Evolutionary conservation across 1,140 invertebrate species (phyloP).

Genomic region (Lineus longissimus): DNA sequence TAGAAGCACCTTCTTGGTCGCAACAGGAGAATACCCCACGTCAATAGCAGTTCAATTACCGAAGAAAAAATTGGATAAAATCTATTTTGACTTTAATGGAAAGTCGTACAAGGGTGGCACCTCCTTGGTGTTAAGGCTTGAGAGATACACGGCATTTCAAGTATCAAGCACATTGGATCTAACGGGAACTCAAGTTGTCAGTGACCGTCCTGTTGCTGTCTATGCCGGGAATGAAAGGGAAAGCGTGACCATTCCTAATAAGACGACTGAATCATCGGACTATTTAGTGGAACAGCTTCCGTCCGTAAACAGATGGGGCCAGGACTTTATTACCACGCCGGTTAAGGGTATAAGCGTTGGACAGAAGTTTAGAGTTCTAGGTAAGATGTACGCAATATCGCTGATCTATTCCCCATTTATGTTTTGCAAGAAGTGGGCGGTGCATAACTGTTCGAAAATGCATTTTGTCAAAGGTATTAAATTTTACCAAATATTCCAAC

Average conservation of each 20-base stretch:
- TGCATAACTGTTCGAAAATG: too few relatives aligned
- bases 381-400: background rate
- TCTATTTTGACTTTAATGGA: conserved; percentile 16
- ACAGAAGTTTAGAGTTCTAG: conserved; percentile 31
- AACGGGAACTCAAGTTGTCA: conserved; percentile 28
- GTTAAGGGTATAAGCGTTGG: conserved; percentile 27
- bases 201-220: conserved; percentile 29
- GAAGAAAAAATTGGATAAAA: background rate
- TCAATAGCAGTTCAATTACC: conserved; percentile 17
- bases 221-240: conserved; percentile 33
- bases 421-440: too few relatives aligned
- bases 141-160: conserved; percentile 30
- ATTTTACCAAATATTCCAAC: too few relatives aligned
- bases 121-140: conserved; percentile 16
- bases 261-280: conserved; percentile 20
- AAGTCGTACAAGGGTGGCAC: conserved; percentile 21
- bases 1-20: too few relatives aligned
- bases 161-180: conserved; percentile 26
- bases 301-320: conserved; percentile 36
- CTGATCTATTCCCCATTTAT: too few relatives aligned
- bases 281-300: conserved; percentile 36
- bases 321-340: conserved; percentile 26
- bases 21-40: conserved; percentile 13
- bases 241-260: conserved; percentile 10
- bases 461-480: too few relatives aligned